Base-by-base conservation (phyloP, 2,113 vertebrate genomes). In the Melanerpes formicivorus region DNA sequence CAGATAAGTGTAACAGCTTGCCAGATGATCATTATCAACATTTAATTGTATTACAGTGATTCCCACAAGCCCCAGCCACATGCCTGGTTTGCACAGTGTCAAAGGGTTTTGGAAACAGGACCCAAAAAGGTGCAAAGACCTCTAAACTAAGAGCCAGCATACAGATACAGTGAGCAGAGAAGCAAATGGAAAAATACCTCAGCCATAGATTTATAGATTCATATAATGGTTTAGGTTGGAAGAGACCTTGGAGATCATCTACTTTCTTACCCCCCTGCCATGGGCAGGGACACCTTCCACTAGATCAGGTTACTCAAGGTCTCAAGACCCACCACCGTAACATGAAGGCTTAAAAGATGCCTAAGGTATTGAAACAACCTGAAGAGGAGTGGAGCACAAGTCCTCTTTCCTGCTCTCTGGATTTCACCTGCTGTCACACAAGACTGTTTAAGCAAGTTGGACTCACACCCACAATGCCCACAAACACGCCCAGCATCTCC, bases 21-120 rank as follows among this genome's bases (percentile, higher is more conserved):
- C 84, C 94, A 94, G 91, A 65, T 58, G 82, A 96, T 95, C 55
- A 70, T 80, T 88, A 95, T 92, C 90, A 79, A 58, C 76, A 37
- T 50, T 77, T 87, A 81, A 87, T 78, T 83, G 90, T 55, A 86
- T 90, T 75, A 76, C 80, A 91, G 62, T 0, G 2, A 75, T 73
- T 93, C 86, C 59, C 66, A 65, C 74, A 58, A 55, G 83, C 23
- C 40, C 80, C 7, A 27, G 82, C 58, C 4, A 0, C 0, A n/a
- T 73, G 69, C 65, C 69, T 60, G 87, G 30, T 3, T 64, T 69
- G 87, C 66, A 50, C 58, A 30, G 62, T 3, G 18, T 3, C 32
- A 85, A 85, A 60, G 64, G 72, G 60, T 64, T 82, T 56, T 30
- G 89, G 52, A 29, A 60, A n/a, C 19, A 44, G 60, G 42, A 64